Conservation (phyloP, 2,888 invertebrate genomes). For the Epinotia ramella region DNA sequence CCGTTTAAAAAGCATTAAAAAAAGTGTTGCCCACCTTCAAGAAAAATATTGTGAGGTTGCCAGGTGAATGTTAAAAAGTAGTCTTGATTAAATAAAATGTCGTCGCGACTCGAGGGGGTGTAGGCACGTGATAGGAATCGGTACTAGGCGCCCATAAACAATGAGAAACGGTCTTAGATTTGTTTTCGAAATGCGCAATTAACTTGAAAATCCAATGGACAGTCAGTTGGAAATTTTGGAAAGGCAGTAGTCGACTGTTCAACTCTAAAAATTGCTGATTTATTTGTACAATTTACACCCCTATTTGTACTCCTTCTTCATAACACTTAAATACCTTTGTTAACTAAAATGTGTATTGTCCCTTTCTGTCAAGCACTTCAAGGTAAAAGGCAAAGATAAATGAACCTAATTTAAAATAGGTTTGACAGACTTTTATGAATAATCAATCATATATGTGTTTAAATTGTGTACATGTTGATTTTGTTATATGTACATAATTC, state of each 20-base stretch:
- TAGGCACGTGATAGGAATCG: slow-evolving; percentile 72
- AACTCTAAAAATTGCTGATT: background rate
- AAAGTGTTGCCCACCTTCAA: slow-evolving; percentile 60
- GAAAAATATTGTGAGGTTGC: slow-evolving; percentile 71
- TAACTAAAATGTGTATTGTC: too few species aligned
- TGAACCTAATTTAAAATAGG: too few species aligned
- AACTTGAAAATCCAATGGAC: slow-evolving; percentile 25
- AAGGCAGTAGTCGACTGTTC: background rate
- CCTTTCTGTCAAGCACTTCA: too few species aligned
- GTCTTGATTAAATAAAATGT: slow-evolving; percentile 83
- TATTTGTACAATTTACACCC: too few species aligned
- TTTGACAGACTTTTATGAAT: too few species aligned
- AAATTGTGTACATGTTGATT: too few species aligned
- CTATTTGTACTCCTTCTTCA: too few species aligned
- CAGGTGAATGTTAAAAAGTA: slow-evolving; percentile 80
- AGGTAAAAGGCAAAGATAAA: too few species aligned
- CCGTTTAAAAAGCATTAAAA: slow-evolving; percentile 54
- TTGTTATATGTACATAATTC: too few species aligned
- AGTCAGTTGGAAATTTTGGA: background rate
- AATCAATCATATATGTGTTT: too few species aligned
- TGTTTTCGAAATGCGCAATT: slow-evolving; percentile 38
- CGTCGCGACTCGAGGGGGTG: slow-evolving; percentile 62
- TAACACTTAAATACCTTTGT: too few species aligned
- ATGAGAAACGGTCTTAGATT: slow-evolving; percentile 41
- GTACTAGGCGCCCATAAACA: slow-evolving; percentile 61